These are phyloP conservation scores for Eleutherodactylus coqui DNA, from an alignment of 2,797 vertebrate species.

Conservation along the genomic window DNA sequence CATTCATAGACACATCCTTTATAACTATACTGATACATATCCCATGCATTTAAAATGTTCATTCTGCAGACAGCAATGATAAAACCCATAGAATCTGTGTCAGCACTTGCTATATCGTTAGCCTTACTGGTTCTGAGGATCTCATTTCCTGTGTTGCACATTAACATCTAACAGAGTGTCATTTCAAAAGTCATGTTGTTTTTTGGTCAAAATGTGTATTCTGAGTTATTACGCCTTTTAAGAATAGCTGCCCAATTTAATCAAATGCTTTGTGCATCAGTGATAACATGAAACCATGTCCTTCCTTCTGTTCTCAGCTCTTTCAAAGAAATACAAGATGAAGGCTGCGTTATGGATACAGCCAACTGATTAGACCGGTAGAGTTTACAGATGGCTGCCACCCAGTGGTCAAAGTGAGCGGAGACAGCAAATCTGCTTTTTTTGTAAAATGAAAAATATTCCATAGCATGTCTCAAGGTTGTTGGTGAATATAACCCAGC, in stretches of 20 bases:
- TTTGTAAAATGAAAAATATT: neutral
- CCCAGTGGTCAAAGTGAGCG: slow-evolving; percentile 35
- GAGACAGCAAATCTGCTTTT: neutral
- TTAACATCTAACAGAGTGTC: slow-evolving; percentile 43
- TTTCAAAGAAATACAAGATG: slow-evolving; percentile 51
- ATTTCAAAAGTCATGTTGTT: slow-evolving; percentile 49
- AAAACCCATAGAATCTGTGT: slow-evolving; percentile 22
- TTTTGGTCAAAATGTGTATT: slow-evolving; percentile 50
- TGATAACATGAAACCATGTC: slow-evolving; percentile 44
- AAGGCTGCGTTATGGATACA: slow-evolving; percentile 40
- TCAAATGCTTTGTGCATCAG: slow-evolving; percentile 54
- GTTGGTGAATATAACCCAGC: neutral
- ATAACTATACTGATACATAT: neutral
- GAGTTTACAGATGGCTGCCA: slow-evolving; percentile 49
- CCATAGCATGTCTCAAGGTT: neutral
- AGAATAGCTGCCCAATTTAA: slow-evolving; percentile 33
- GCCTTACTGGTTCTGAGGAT: slow-evolving; percentile 7
- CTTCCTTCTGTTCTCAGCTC: slow-evolving; percentile 47
- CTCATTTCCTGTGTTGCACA: slow-evolving; percentile 14
- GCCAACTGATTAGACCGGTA: slow-evolving; percentile 37
- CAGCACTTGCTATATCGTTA: neutral
- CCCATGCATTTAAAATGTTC: neutral
- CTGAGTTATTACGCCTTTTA: slow-evolving; percentile 43
- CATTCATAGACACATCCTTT: neutral
- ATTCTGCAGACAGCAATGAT: neutral